Evolutionary conservation across 2,888 invertebrate species (phyloP).

Genomic region (Platycheirus rosarum): DNA sequence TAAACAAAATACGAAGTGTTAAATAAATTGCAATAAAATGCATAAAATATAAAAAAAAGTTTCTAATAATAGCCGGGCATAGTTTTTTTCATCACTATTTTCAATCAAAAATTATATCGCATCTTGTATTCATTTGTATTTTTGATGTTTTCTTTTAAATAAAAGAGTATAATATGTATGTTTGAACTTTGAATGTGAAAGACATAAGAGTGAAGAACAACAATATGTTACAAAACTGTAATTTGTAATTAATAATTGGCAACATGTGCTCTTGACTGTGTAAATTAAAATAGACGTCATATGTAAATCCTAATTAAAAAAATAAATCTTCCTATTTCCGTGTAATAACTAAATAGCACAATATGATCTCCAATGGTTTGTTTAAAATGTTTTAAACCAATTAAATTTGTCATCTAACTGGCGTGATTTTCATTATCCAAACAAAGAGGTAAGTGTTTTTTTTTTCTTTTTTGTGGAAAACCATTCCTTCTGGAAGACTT

Average conservation of each 20-base stretch:
- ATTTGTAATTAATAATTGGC: background rate
- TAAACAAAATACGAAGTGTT: conserved; percentile 56
- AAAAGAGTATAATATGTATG: too few species aligned
- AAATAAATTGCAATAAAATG: conserved; percentile 43
- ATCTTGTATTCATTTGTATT: background rate
- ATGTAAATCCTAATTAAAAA: background rate
- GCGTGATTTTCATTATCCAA: background rate
- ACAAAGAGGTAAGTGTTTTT: background rate
- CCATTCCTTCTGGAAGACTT: background rate
- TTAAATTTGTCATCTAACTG: too few species aligned
- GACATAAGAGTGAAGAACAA: too few species aligned
- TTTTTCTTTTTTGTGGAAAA: too few species aligned
- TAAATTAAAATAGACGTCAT: background rate
- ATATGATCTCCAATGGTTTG: too few species aligned
- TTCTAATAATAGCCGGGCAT: conserved; percentile 37
- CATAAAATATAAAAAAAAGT: conserved; percentile 19
- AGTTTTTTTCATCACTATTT: conserved; percentile 18
- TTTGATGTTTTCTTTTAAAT: background rate
- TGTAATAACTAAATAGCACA: too few species aligned
- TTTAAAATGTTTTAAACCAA: too few species aligned
- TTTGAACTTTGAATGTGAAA: too few species aligned
- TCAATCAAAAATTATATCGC: background rate
- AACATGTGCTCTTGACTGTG: background rate
- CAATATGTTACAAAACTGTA: background rate
- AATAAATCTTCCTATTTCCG: too few species aligned